Evolutionary conservation across 2,113 vertebrate species (phyloP).

Genomic region (Herpetotheres cachinnans): DNA sequence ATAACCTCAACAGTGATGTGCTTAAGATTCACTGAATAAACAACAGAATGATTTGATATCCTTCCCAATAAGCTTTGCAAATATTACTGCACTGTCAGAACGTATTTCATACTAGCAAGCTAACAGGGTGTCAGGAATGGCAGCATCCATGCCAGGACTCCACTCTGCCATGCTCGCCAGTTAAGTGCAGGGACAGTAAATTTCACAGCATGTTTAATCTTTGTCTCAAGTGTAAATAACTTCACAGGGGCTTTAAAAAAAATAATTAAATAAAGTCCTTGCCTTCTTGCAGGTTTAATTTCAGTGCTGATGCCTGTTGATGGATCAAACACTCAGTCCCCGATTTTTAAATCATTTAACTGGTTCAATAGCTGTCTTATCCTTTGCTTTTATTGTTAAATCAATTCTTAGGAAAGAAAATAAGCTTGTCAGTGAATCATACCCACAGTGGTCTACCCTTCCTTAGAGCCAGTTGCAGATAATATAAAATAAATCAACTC

Average conservation of each 20-base stretch:
- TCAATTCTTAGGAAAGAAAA: slow-evolving; percentile 44
- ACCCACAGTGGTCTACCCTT: not conserved
- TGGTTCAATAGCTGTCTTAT: slow-evolving; percentile 34
- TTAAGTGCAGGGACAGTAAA: slow-evolving; percentile 18
- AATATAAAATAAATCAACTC: slow-evolving; percentile 28
- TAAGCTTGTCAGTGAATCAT: slow-evolving; percentile 22
- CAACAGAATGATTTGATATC: slow-evolving; percentile 12
- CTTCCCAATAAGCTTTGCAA: slow-evolving; percentile 27
- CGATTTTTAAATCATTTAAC: slow-evolving; percentile 27
- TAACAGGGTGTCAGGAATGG: slow-evolving; percentile 6
- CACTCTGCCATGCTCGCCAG: not conserved
- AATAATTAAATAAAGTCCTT: not conserved
- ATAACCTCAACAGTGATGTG: not conserved
- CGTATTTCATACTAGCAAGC: not conserved
- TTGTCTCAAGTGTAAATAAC: slow-evolving; percentile 37
- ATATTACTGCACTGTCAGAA: not conserved
- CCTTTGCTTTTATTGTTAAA: slow-evolving; percentile 58
- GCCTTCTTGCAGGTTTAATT: not conserved
- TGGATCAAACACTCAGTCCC: not conserved
- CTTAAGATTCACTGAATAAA: slow-evolving; percentile 35
- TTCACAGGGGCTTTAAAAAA: not conserved
- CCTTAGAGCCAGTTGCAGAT: not conserved
- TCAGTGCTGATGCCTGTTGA: slow-evolving; percentile 3
- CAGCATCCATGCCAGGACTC: not conserved
- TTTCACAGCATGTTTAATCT: slow-evolving; percentile 34